Conservation (phyloP, 2,113 vertebrate genomes). For the Gnathonemus longibarbis region DNA sequence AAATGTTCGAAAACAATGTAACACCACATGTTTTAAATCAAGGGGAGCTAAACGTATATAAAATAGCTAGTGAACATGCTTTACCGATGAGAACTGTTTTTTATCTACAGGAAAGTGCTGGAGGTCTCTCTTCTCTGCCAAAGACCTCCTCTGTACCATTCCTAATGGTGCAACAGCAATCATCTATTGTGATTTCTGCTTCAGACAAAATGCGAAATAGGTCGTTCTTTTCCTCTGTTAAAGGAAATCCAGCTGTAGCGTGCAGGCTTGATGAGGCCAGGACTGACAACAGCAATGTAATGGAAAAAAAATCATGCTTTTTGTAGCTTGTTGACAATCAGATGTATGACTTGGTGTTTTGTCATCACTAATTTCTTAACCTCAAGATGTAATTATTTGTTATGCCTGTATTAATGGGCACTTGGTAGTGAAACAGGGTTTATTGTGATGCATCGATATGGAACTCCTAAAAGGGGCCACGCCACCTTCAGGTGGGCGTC, state of each 20-base stretch:
- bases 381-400: not conserved
- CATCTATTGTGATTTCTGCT: not conserved
- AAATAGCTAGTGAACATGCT: not conserved
- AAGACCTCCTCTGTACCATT: not conserved
- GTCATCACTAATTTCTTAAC: not conserved
- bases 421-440: not conserved
- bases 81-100: not conserved
- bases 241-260: not conserved
- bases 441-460: not conserved
- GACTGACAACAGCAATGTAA: not conserved
- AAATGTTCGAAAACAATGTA: not conserved
- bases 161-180: not conserved
- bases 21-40: not conserved
- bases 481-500: not conserved
- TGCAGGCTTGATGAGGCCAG: not conserved
- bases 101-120: conserved; percentile 11
- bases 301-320: not conserved
- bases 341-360: not conserved
- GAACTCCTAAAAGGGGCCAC: not conserved
- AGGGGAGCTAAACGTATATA: not conserved
- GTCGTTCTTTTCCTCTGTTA: not conserved
- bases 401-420: not conserved
- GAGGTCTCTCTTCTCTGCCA: not conserved
- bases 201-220: not conserved
- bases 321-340: conserved; percentile 14